Evolutionary conservation across 92 coral and sea anemone species (phyloP), one percentile per base, ranked within the genome.

Genomic region (Epizoanthus ramosus): DNA sequence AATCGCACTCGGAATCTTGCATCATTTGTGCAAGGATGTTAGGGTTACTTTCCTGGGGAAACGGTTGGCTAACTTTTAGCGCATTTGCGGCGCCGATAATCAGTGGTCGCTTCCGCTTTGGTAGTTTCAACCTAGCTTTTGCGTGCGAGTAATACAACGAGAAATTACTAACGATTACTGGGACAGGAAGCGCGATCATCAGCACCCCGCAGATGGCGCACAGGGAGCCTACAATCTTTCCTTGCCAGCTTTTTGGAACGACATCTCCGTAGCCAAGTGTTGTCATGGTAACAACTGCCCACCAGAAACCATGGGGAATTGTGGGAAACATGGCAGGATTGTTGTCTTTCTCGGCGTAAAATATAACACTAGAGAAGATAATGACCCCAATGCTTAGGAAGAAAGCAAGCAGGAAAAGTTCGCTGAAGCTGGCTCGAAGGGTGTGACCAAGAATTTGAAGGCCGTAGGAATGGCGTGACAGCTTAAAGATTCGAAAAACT

Each of bases 221-320:
- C 57, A 92, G 83, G 5, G 98, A 92, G 85, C 99, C 99, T 69
- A 97, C 98, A 57, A 97, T 89, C 80, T 89, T 88, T 33, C 99
- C 99, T 67, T 88, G 91, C 90, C 91, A 82, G 15, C 94, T 88
- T 41, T 67, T 73, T 16, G 99, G 99, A 9, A 91, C 88, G 86
- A 88, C 90, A 87, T 97, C 99, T 16, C 99, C 99, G 54, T 97
- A 97, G 24, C 99, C 99, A 4, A 97, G 87, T 63, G 99, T 97
- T 50, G 99, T 97, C 99, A 97, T 97, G 84, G 99, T 97, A 59
- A 97, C 97, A 3, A 97, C 98, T 22, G 99, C 99, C 99, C 99
- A 97, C 99, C 99, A 97, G 84, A 97, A 97, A 18, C 96, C 90
- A 56, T 92, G 93, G 60, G 99, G 99, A 79, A 97, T 97, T 25